These are phyloP conservation scores for Rhabdornis inornatus DNA, from an alignment of 2,113 vertebrate species.

Conservation along the genomic window DNA sequence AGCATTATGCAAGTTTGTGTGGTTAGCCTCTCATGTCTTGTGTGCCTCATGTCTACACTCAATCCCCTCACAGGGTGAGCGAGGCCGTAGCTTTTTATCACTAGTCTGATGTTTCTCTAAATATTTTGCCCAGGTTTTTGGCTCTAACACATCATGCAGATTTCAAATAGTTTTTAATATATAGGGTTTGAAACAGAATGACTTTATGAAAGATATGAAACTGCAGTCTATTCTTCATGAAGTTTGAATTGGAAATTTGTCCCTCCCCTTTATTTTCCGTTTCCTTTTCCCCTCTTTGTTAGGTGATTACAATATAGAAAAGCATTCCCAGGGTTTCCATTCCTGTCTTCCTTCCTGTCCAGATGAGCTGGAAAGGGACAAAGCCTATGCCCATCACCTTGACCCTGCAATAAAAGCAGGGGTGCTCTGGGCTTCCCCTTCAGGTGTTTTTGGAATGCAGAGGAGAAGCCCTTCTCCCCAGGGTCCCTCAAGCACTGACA, in stretches of 20 bases:
- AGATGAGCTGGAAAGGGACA: background rate
- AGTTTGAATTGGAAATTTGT: background rate
- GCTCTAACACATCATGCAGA: background rate
- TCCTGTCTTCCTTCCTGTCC: constrained; percentile 32
- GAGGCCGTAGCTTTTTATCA: background rate
- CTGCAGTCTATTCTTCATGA: background rate
- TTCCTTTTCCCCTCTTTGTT: constrained; percentile 55
- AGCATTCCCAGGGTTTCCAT: background rate
- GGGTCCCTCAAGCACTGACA: rapidly evolving
- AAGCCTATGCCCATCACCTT: background rate
- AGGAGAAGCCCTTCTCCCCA: background rate
- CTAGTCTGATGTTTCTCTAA: background rate
- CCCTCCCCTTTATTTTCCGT: background rate
- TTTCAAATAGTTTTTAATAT: background rate
- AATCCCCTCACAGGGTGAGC: background rate
- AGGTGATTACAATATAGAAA: background rate
- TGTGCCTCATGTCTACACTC: background rate
- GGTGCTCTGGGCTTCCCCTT: background rate
- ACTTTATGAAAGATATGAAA: background rate
- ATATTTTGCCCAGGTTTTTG: background rate
- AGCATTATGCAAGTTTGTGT: background rate
- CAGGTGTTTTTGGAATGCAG: background rate
- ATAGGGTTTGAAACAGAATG: background rate
- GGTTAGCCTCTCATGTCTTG: background rate
- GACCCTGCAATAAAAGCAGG: background rate